A percentile compares a stretch with the other conserved stretches of the same genome.
Conservation (phyloP, 1,140 invertebrate species). For the Drosophila pectinifera region DNA sequence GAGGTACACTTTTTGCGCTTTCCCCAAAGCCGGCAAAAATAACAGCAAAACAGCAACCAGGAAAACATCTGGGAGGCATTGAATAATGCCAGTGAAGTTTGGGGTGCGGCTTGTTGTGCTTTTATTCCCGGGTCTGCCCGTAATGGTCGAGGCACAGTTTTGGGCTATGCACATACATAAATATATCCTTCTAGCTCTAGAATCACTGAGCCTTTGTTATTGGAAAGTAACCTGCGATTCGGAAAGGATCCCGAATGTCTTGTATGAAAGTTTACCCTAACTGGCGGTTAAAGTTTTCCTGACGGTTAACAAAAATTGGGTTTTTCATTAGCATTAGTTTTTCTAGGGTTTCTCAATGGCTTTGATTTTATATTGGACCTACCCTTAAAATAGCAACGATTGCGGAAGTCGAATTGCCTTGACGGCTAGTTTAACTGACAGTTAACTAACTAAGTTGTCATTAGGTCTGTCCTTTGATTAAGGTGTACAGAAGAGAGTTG, state of each 20-base stretch:
- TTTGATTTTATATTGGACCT: neutral
- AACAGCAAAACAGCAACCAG: constrained; percentile 51
- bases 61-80: constrained; percentile 65
- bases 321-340: no score
- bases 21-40: constrained; percentile 67
- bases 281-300: neutral
- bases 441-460: neutral
- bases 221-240: neutral
- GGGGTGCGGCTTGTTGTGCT: constrained; percentile 55
- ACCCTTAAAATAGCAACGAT: neutral
- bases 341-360: no score
- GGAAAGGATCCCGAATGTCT: neutral
- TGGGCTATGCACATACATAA: neutral
- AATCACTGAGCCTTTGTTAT: neutral
- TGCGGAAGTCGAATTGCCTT: neutral
- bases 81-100: constrained; percentile 65
- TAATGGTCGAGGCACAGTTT: constrained; percentile 28
- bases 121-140: constrained; percentile 18
- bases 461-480: neutral
- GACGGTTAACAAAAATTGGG: no score
- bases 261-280: neutral
- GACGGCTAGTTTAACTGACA: neutral
- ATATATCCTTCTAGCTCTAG: no score
- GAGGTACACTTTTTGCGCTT: constrained; percentile 60
- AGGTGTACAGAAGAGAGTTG: neutral